Conservation (phyloP, 2,113 vertebrate species). For the Dasyornis broadbenti region DNA sequence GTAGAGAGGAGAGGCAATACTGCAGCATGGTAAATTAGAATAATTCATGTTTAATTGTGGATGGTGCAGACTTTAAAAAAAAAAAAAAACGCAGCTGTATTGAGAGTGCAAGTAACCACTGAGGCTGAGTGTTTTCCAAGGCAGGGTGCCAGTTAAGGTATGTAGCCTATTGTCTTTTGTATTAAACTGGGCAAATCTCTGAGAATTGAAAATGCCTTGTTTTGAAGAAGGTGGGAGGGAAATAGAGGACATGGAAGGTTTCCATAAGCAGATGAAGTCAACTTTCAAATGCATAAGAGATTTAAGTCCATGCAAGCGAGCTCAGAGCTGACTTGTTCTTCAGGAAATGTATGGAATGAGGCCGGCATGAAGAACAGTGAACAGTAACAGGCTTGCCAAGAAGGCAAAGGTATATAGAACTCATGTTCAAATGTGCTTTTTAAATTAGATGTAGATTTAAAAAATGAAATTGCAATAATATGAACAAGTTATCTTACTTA, state of each 20-base stretch:
- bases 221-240: neutral
- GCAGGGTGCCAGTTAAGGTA: neutral
- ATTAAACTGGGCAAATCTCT: neutral
- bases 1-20: neutral
- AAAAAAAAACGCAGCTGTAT: fast-evolving
- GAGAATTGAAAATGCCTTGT: neutral
- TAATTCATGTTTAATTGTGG: neutral
- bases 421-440: neutral
- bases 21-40: neutral
- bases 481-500: neutral
- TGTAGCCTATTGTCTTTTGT: neutral
- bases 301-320: neutral
- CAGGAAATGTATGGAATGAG: neutral
- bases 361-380: neutral
- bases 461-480: neutral
- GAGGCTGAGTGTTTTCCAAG: neutral
- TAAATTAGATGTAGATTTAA: neutral
- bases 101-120: neutral
- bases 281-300: neutral
- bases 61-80: neutral
- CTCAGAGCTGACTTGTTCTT: neutral
- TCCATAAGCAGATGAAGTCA: neutral
- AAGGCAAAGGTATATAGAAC: neutral
- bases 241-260: neutral
- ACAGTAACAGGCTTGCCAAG: neutral